These are phyloP conservation scores for Platorchestia sp. DNA, from an alignment of 1,140 invertebrate species.

Conservation along the genomic window DNA sequence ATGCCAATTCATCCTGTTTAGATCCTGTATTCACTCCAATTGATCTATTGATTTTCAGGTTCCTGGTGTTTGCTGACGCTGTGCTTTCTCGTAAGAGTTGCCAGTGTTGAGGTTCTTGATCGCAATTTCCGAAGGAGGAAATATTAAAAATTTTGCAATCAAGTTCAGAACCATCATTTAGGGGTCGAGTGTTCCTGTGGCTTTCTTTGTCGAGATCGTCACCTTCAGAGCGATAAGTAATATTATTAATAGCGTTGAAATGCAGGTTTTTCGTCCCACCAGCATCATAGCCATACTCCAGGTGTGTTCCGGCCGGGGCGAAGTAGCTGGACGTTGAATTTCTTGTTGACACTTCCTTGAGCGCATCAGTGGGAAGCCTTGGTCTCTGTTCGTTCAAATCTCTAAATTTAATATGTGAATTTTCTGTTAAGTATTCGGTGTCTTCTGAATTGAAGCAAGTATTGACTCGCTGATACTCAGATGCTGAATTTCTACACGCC, in stretches of 20 bases:
- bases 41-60: neutral
- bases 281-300: neutral
- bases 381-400: neutral
- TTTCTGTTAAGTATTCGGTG: neutral
- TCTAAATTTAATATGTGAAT: neutral
- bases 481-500: neutral
- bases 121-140: neutral
- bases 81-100: neutral
- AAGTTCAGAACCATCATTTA: neutral
- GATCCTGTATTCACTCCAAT: neutral
- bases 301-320: neutral
- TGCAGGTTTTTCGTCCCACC: neutral
- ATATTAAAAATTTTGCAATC: neutral
- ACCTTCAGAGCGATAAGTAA: neutral
- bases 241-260: neutral
- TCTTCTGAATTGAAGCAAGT: neutral
- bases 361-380: neutral
- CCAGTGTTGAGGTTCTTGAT: neutral
- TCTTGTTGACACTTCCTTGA: neutral
- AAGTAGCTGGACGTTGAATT: neutral
- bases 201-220: neutral
- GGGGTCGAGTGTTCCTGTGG: neutral
- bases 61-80: neutral
- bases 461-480: neutral
- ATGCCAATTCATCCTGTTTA: neutral